Percentiles rank a stretch among this genome's conserved stretches.
Conservation (phyloP, 2,113 vertebrate species). For the Cricetomys ansorgei region DNA sequence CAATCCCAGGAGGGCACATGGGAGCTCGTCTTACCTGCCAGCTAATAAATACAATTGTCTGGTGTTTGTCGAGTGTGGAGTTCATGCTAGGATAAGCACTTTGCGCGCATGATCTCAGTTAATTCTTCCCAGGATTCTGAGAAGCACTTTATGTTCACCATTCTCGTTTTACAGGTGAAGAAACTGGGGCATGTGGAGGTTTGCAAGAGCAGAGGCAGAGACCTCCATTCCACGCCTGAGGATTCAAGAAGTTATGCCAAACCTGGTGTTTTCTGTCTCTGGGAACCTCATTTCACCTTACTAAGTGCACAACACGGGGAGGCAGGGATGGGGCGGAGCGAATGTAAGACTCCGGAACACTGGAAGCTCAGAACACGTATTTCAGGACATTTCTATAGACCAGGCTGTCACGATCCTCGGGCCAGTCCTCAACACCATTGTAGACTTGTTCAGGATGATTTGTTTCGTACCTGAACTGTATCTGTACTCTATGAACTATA, state of each 20-base stretch:
- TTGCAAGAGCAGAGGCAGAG: not conserved
- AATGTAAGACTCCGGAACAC: not conserved
- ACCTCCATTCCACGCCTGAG: not conserved
- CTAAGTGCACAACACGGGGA: not conserved
- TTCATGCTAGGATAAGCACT: not conserved
- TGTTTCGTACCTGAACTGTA: not conserved
- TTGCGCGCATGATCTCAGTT: not conserved
- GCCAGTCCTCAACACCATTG: not conserved
- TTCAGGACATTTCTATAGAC: not conserved
- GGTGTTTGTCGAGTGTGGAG: not conserved
- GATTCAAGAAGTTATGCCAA: not conserved
- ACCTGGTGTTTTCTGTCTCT: not conserved
- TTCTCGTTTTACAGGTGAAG: not conserved
- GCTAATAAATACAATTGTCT: not conserved
- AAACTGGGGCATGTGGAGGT: not conserved
- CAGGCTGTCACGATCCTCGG: accelerated
- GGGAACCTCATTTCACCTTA: not conserved
- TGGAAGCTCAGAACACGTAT: not conserved
- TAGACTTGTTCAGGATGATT: not conserved
- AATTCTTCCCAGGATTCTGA: not conserved
- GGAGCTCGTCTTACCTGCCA: not conserved
- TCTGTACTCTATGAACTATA: no score
- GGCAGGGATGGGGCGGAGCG: not conserved
- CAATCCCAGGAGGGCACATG: not conserved
- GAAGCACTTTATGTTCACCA: not conserved